Evolutionary conservation across 2,797 vertebrate species (phyloP).

Genomic region (Acanthopagrus latus): DNA sequence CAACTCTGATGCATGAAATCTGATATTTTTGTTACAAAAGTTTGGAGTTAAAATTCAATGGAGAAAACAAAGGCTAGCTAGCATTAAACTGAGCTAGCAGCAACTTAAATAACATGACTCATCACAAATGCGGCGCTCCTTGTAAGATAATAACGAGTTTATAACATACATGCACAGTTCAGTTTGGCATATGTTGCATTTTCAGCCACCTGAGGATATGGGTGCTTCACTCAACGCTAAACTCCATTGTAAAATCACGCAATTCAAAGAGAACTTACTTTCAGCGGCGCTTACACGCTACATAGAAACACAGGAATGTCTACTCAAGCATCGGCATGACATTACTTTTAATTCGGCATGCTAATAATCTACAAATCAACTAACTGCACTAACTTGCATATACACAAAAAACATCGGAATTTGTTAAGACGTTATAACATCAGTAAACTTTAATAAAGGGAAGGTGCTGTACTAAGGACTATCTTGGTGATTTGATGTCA

Average conservation of each 20-base stretch:
- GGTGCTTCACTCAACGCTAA: not conserved
- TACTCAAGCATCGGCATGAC: fast-evolving
- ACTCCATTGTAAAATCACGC: not conserved
- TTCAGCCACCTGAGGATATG: not conserved
- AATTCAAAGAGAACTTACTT: not conserved
- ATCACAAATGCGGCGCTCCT: fast-evolving
- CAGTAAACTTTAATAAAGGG: not conserved
- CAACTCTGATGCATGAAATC: not conserved
- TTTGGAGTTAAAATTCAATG: not conserved
- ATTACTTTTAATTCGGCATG: not conserved
- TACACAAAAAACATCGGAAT: not conserved
- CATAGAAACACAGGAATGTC: fast-evolving
- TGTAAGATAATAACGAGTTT: not conserved
- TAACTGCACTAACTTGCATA: fast-evolving
- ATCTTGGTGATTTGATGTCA: fast-evolving
- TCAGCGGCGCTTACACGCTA: not conserved
- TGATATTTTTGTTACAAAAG: fast-evolving
- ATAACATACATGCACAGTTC: not conserved
- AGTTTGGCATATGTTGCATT: not conserved
- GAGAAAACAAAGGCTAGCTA: not conserved
- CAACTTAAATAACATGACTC: not conserved
- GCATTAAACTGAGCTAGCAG: not conserved
- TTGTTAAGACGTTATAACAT: fast-evolving
- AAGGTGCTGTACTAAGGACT: not conserved
- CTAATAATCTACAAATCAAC: fast-evolving